Percentiles rank a stretch among this genome's conserved stretches.
These are phyloP conservation scores for Phyllostomus discolor DNA, from an alignment of 2,113 vertebrate species.

Conservation along the genomic window DNA sequence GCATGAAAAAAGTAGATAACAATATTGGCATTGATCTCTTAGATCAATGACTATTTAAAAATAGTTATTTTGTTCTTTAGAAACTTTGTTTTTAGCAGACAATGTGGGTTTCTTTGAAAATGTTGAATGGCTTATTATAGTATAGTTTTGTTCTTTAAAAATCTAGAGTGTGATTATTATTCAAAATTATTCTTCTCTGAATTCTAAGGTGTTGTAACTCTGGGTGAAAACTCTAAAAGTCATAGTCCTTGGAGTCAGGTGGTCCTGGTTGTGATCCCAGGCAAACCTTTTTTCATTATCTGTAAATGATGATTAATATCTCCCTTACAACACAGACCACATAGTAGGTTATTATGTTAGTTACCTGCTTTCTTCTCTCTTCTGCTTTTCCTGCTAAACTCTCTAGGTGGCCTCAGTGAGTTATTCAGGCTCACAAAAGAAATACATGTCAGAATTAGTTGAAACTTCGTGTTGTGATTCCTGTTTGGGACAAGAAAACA, in stretches of 20 bases:
- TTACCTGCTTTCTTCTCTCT: background rate
- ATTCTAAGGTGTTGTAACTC: background rate
- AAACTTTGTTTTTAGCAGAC: slow-evolving; percentile 22
- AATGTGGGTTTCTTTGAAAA: background rate
- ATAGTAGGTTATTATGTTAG: background rate
- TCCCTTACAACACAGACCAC: background rate
- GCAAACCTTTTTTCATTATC: background rate
- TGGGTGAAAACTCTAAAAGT: background rate
- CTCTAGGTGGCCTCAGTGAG: background rate
- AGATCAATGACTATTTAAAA: slow-evolving; percentile 2
- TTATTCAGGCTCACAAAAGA: background rate
- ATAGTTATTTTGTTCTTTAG: background rate
- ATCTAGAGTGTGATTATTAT: background rate
- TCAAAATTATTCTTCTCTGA: background rate
- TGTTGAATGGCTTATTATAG: slow-evolving; percentile 17
- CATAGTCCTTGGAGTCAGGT: background rate
- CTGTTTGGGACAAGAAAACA: slow-evolving; percentile 15
- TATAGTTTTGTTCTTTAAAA: slow-evolving; percentile 32
- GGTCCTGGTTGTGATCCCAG: background rate
- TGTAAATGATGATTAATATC: background rate
- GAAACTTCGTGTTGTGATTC: background rate
- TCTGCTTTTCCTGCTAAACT: background rate
- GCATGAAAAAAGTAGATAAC: background rate
- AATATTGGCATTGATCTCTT: slow-evolving; percentile 7
- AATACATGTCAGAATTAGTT: background rate